phyloP scores from a whole-genome alignment of 2,797 vertebrate genomes.

The Arctocebus calabarensis region DNA sequence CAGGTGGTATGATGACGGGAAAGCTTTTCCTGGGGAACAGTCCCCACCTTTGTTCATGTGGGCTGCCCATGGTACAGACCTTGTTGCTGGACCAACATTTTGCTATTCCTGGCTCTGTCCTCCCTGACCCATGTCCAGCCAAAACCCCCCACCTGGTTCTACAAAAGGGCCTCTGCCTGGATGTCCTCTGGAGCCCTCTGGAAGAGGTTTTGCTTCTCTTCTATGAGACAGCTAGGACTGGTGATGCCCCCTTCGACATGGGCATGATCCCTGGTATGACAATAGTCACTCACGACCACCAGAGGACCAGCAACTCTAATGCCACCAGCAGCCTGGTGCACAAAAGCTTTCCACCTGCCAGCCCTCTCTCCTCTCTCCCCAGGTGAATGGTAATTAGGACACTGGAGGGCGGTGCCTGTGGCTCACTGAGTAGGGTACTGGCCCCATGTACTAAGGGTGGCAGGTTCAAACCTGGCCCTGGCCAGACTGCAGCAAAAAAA shows the following conservation, averaged over 20 bases:
- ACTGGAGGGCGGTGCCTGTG: background rate
- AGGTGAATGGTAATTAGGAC: background rate
- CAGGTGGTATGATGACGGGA: fast-evolving
- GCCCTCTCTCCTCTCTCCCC: background rate
- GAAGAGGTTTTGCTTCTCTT: background rate
- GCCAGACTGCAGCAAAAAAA: too few species aligned
- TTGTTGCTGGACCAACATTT: background rate
- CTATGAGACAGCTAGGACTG: background rate
- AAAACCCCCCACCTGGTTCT: background rate
- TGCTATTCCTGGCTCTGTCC: too few species aligned
- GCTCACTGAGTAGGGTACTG: too few species aligned
- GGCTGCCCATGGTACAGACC: background rate
- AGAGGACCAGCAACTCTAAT: background rate
- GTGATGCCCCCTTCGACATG: background rate
- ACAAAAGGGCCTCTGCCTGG: fast-evolving
- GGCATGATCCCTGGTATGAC: background rate
- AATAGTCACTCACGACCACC: background rate
- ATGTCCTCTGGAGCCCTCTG: background rate
- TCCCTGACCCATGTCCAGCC: background rate
- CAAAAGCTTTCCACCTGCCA: background rate
- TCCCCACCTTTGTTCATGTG: background rate
- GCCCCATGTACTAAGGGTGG: too few species aligned
- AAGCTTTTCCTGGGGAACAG: background rate
- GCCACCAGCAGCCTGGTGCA: background rate
- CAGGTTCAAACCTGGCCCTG: too few species aligned